Conservation (phyloP, 2,888 invertebrate species). For the Phasia obesa region DNA sequence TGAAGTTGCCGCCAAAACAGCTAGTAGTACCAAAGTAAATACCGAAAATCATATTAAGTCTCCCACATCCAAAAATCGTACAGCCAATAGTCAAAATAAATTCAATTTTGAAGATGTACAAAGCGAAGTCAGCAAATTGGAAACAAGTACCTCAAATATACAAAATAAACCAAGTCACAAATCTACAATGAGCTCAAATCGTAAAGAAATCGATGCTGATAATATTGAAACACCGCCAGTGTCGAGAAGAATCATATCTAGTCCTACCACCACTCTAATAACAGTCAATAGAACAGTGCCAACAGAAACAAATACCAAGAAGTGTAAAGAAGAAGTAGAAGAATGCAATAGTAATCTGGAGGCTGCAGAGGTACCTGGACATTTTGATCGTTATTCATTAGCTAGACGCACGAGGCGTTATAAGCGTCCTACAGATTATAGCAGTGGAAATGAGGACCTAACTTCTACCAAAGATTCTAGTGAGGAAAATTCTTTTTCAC, state of each 20-base stretch:
- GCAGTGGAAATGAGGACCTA: slow-evolving; percentile 84
- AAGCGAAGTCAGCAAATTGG: slow-evolving; percentile 43
- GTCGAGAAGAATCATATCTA: slow-evolving; percentile 84
- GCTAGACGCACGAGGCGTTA: slow-evolving; percentile 91
- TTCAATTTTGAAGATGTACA: slow-evolving; percentile 46
- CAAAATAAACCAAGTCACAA: slow-evolving; percentile 75
- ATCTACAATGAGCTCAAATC: slow-evolving; percentile 83
- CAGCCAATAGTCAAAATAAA: slow-evolving; percentile 41
- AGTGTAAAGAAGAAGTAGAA: background rate
- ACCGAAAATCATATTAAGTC: slow-evolving; percentile 62
- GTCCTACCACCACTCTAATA: slow-evolving; percentile 77
- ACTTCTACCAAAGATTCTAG: slow-evolving; percentile 81
- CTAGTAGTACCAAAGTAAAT: slow-evolving; percentile 73
- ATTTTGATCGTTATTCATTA: slow-evolving; percentile 92
- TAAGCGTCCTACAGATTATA: slow-evolving; percentile 86
- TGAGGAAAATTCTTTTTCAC: slow-evolving; percentile 71
- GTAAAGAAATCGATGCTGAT: slow-evolving; percentile 93
- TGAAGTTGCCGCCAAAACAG: slow-evolving; percentile 59
- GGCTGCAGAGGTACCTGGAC: slow-evolving; percentile 84
- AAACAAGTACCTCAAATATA: slow-evolving; percentile 58
- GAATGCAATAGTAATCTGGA: slow-evolving; percentile 66
- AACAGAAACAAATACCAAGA: slow-evolving; percentile 62
- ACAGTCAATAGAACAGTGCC: slow-evolving; percentile 74
- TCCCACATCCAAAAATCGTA: slow-evolving; percentile 44
- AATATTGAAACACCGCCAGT: slow-evolving; percentile 95